Percentiles rank a stretch among this genome's conserved stretches.
These are phyloP conservation scores for Microcaecilia unicolor DNA, from an alignment of 2,797 vertebrate genomes.

Conservation along the genomic window DNA sequence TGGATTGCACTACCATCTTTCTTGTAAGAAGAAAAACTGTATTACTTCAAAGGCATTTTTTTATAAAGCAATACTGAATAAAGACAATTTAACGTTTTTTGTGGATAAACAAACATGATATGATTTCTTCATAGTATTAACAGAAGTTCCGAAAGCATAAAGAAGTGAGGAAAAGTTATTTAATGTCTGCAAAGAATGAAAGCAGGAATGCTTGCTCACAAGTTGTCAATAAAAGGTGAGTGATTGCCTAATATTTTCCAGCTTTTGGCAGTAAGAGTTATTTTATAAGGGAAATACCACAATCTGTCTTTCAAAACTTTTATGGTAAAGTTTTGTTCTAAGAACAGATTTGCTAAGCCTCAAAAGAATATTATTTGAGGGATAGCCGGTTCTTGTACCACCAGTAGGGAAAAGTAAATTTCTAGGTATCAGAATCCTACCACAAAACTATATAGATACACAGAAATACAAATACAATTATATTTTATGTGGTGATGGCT, in stretches of 20 bases:
- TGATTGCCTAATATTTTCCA: conserved; percentile 25
- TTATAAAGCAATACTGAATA: conserved; percentile 1
- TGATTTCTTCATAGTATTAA: conserved; percentile 17
- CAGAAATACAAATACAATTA: too few species aligned
- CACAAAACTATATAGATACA: too few species aligned
- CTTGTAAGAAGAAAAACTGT: conserved; percentile 31
- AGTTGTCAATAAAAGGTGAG: conserved; percentile 42
- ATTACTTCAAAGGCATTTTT: conserved; percentile 29
- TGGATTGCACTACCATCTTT: conserved; percentile 23
- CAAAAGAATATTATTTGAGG: too few species aligned
- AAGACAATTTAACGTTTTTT: conserved; percentile 18
- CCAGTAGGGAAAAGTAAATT: too few species aligned
- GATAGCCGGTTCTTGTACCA: too few species aligned
- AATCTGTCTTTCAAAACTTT: conserved; percentile 3
- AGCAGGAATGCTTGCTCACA: conserved; percentile 33
- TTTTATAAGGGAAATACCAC: conserved; percentile 29
- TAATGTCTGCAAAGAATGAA: conserved; percentile 28
- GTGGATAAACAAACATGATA: conserved; percentile 19
- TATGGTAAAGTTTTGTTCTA: not conserved
- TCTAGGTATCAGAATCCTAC: too few species aligned
- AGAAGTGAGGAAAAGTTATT: conserved; percentile 13
- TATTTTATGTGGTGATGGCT: too few species aligned
- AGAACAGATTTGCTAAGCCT: too few species aligned
- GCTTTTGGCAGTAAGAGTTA: conserved; percentile 33
- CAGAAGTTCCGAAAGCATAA: conserved; percentile 20